Evolutionary conservation across 2,113 vertebrate genomes (phyloP), one percentile per base, ranked within the genome.

Genomic region (Lanius ludovicianus): DNA sequence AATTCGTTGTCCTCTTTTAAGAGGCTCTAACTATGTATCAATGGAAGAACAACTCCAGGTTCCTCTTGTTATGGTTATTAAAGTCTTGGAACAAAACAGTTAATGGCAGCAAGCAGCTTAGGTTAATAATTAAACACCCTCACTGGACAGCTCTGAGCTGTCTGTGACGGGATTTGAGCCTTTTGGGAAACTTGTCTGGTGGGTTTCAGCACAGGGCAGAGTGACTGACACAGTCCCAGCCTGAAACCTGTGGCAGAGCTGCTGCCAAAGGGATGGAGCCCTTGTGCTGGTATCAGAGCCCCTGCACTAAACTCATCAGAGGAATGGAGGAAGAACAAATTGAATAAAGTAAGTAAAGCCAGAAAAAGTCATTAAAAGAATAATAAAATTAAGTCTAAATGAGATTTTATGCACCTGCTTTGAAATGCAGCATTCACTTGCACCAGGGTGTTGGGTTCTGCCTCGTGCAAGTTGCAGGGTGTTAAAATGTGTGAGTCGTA

Each of bases 121-220:
- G 39, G 91, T 98, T 98, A 98, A 98, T 98, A 50, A 98, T 98
- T 98, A 98, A 98, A 55, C 94, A 49, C 77, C 46, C 59, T 49
- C 62, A 37, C 8, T 77, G 87, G 91, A 84, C 7, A 13, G 70
- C 53, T 90, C 76, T 92, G 87, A 90, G 90, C 84, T 84, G 65
- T 56, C 70, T 96, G 76, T 60, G 68, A n/a, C 3, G 2, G 63
- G 42, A 1, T 42, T 67, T 81, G 87, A 89, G 77, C 25, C 27
- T 82, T 96, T 53, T 71, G 79, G 81, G 73, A 96, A 96, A 96
- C 63, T 19, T 87, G 92, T 97, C 94, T 83, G 93, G 95, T 93
- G 95, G 95, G 91, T 96, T 97, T 74, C 22, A 89, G 59, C 63
- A n/a, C 84, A 74, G 46, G 56, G 7, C 83, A 5, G 44, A 24